Percentiles rank a stretch among this genome's conserved stretches.
Conservation (phyloP, 2,888 invertebrate species). For the Nebria brevicollis region DNA sequence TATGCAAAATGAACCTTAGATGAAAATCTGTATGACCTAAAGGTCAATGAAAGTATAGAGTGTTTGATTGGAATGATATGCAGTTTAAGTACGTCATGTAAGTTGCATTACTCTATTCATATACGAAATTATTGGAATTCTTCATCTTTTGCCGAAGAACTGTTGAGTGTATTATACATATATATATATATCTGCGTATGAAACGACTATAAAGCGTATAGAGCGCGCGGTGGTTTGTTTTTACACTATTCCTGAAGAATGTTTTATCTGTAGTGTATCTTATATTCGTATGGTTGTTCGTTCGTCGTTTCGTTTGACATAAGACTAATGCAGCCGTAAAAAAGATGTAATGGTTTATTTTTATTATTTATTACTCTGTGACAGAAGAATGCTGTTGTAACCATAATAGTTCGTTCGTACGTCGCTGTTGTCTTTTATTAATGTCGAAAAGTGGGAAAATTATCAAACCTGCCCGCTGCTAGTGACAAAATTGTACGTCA, state of each 20-base stretch:
- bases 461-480: background rate
- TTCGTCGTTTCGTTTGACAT: background rate
- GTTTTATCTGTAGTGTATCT: background rate
- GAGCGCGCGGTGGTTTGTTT: background rate
- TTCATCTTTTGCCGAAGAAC: background rate
- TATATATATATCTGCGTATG: background rate
- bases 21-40: background rate
- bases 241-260: background rate
- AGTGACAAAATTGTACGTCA: background rate
- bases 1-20: too few relatives aligned
- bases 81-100: background rate
- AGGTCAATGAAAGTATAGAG: background rate
- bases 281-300: background rate
- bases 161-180: background rate
- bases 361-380: background rate
- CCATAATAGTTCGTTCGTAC: background rate
- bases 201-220: background rate
- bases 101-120: background rate
- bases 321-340: constrained; percentile 1
- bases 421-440: background rate
- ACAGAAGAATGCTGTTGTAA: background rate
- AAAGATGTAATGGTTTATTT: constrained; percentile 1
- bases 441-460: background rate
- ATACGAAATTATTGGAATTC: background rate
- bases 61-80: background rate